These are phyloP conservation scores for Cardiocondyla obscurior DNA, from an alignment of 1,140 invertebrate genomes.

Conservation along the genomic window DNA sequence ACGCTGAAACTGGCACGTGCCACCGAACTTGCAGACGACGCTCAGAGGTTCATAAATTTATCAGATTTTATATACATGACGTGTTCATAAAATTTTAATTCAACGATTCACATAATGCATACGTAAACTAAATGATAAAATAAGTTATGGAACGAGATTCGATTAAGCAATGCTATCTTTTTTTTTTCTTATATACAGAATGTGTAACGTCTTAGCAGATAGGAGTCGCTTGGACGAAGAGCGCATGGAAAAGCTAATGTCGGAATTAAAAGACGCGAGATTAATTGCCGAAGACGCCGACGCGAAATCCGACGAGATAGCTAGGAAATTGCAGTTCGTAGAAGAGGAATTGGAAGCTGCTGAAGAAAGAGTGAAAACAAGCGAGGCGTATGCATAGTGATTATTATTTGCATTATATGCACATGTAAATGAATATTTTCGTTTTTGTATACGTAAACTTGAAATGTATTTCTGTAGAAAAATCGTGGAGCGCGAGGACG, in stretches of 20 bases:
- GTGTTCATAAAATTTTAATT: background rate
- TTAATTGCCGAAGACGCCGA: slow-evolving; percentile 92
- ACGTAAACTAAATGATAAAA: background rate
- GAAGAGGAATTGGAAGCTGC: slow-evolving; percentile 95
- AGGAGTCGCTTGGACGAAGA: slow-evolving; percentile 90
- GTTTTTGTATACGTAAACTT: background rate
- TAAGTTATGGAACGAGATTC: background rate
- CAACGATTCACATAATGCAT: background rate
- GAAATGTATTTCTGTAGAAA: slow-evolving; percentile 73
- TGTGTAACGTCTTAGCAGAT: slow-evolving; percentile 92
- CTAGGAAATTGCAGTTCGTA: slow-evolving; percentile 94
- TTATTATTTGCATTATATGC: background rate
- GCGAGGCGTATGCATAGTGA: slow-evolving; percentile 89
- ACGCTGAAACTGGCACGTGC: slow-evolving; percentile 90
- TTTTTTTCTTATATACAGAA: slow-evolving; percentile 83
- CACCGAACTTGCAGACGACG: slow-evolving; percentile 92
- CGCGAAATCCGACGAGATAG: slow-evolving; percentile 93
- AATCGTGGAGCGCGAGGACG: slow-evolving; percentile 83
- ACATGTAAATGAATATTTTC: background rate
- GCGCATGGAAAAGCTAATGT: slow-evolving; percentile 89
- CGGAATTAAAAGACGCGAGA: slow-evolving; percentile 91
- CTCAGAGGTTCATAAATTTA: slow-evolving; percentile 87
- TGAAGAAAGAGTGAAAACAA: slow-evolving; percentile 94
- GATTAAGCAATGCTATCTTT: background rate
- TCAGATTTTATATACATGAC: background rate